Percentiles rank a stretch among this genome's conserved stretches.
Conservation (phyloP, 2,888 invertebrate species). For the Ectemnius lituratus region DNA sequence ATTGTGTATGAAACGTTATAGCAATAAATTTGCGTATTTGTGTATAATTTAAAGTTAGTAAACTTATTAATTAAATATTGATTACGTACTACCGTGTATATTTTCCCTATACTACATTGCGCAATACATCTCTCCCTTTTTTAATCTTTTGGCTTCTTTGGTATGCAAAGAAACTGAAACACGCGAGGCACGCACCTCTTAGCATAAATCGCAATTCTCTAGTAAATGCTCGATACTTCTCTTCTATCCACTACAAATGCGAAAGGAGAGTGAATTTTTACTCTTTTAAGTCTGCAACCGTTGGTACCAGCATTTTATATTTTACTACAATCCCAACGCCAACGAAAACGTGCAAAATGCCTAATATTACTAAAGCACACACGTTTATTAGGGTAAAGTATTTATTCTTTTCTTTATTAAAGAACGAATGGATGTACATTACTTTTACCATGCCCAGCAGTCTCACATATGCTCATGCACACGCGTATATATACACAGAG, state of each 20-base stretch:
- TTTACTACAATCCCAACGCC: too few relatives aligned
- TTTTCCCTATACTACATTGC: conserved; percentile 42
- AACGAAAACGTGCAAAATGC: too few relatives aligned
- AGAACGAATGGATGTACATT: conserved; percentile 10
- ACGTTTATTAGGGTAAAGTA: background rate
- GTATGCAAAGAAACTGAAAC: too few relatives aligned
- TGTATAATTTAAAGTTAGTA: conserved; percentile 70
- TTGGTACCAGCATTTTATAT: too few relatives aligned
- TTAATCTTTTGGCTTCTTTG: conserved; percentile 16
- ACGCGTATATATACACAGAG: conserved; percentile 1
- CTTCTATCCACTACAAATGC: too few relatives aligned
- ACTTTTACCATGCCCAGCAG: too few relatives aligned
- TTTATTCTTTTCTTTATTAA: conserved; percentile 10
- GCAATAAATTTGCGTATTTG: conserved; percentile 72
- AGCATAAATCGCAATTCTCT: too few relatives aligned
- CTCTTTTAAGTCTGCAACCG: too few relatives aligned
- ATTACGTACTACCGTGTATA: conserved; percentile 52
- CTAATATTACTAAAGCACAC: background rate
- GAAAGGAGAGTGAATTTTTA: too few relatives aligned
- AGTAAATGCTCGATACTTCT: too few relatives aligned
- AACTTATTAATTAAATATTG: conserved; percentile 69
- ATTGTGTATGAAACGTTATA: conserved; percentile 69
- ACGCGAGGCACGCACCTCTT: too few relatives aligned
- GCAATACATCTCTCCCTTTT: conserved; percentile 13
- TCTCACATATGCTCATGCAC: background rate